Evolutionary conservation across 2,888 invertebrate genomes (phyloP).

Genomic region (Trissolcus japonicus): DNA sequence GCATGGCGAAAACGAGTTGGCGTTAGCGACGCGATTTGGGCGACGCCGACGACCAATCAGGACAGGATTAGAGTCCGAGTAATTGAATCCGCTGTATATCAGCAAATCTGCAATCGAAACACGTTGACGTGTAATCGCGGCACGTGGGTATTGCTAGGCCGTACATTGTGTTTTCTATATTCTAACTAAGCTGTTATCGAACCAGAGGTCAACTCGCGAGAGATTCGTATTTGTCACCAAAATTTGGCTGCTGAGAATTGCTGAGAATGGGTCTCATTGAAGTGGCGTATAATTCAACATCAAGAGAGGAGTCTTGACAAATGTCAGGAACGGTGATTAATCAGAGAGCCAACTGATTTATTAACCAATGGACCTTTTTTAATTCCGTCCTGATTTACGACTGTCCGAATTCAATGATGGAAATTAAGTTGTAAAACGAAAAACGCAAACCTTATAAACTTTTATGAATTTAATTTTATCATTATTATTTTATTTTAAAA

Average conservation of each 20-base stretch:
- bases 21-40: conserved; percentile 23
- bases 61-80: conserved; percentile 53
- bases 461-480: too few relatives aligned
- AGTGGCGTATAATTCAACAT: conserved; percentile 39
- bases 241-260: conserved; percentile 21
- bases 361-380: conserved; percentile 8
- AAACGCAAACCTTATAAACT: too few relatives aligned
- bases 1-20: conserved; percentile 16
- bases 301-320: conserved; percentile 33
- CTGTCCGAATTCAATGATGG: neutral
- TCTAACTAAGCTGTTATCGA: conserved; percentile 19
- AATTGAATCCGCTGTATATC: conserved; percentile 59
- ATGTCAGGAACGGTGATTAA: conserved; percentile 32
- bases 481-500: too few relatives aligned
- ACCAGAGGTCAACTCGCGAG: conserved; percentile 11
- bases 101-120: conserved; percentile 57
- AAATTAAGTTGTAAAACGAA: too few relatives aligned
- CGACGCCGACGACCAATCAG: conserved; percentile 41
- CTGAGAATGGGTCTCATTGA: conserved; percentile 15
- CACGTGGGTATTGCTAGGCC: conserved; percentile 26
- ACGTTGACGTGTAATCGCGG: conserved; percentile 57
- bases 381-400: neutral
- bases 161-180: neutral
- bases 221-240: conserved; percentile 23
- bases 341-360: conserved; percentile 22